Evolutionary conservation across 2,888 invertebrate species (phyloP), one percentile per base, ranked within the genome.

Genomic region (Drosophila emarginata): DNA sequence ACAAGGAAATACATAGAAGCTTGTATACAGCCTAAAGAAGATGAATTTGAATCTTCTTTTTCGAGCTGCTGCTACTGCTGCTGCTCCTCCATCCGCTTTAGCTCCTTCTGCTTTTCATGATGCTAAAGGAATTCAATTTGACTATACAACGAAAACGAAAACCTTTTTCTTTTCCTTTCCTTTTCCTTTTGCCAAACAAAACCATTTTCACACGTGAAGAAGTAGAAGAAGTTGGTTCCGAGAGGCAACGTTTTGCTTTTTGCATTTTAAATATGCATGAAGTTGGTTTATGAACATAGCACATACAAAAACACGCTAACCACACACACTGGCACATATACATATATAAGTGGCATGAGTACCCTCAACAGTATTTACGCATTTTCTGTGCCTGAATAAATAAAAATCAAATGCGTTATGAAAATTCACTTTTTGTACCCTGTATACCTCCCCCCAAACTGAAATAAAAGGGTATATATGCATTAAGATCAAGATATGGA

Each of bases 261-360:
- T 69, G 80, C 78, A 76, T 83, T 78, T 80, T 63, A 80, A 76
- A 80, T 80, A 78, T 80, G 76, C 78, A 80, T 76, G 68, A 77
- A 79, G 32, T 36, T 23, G 65, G 68, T 52, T 69, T 62, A 79
- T 74, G 70, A 65, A 85, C 79, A 80, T 80, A 39, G 14, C 39
- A 39, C 14, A 39, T 14, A 76, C 76, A 78, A 68, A 67, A 50
- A 72, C 40, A 54, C 12, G 18, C 54, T 18, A 15, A 36, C 32
- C 14, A 36, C 45, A 62, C 32, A 66, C 21, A 53, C 69, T 45
- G 37, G 52, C 45, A 59, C 64, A 21, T 18, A 40, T 11, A 36
- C 28, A n/a, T 21, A 59, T 6, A 23, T 26, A n/a, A 37, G 26
- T 15, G 23, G 15, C 64, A 15, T 15, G 36, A 58, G 37, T 56